Evolutionary conservation across 2,113 vertebrate genomes (phyloP), one percentile per base, ranked within the genome.

Genomic region (Rhinichthys klamathensis): DNA sequence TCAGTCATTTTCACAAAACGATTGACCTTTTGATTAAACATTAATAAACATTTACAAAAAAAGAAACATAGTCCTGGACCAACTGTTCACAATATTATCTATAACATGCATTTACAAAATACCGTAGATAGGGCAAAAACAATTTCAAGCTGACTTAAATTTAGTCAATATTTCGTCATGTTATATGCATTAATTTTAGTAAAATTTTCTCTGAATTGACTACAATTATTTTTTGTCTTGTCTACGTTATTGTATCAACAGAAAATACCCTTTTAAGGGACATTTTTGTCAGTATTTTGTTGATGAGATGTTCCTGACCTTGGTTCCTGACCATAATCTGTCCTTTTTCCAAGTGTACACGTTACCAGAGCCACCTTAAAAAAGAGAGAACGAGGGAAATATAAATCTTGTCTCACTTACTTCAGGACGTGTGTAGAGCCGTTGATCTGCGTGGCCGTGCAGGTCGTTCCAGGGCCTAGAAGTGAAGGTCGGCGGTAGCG

Each of bases 341-440:
- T 79, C 38, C 12, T 25, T 0, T 23, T 41, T 38, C 6, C 32
- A 41, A 27, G 46, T 49, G 44, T 15, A 46, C 6, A 54, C 18
- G 18, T 56, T 6, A 56, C 16, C 6, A 72, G 46, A 74, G 15
- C 23, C 23, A 25, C 10, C 46, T 74, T 56, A 0, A 15, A 16
- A 73, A 32, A 3, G 7, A 30, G 41, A 46, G 58, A 65, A 65
- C 51, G 1, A 69, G 76, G 35, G 23, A 80, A 44, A 65, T 21
- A 63, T 27, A 44, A 23, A 6, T 1, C 21, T 44, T 15, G 35
- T 58, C 38, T 81, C 73, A 93, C 98, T 95, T 94, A 99, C 98
- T 97, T 99, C 90, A 99, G 94, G 3, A 99, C 95, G 11, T 99
- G 97, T 0, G 97, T 97, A 38, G 98, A 99, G 85, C 97, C 97